Conservation (phyloP, 2,797 vertebrate genomes). For the Hephaestus fuliginosus region DNA sequence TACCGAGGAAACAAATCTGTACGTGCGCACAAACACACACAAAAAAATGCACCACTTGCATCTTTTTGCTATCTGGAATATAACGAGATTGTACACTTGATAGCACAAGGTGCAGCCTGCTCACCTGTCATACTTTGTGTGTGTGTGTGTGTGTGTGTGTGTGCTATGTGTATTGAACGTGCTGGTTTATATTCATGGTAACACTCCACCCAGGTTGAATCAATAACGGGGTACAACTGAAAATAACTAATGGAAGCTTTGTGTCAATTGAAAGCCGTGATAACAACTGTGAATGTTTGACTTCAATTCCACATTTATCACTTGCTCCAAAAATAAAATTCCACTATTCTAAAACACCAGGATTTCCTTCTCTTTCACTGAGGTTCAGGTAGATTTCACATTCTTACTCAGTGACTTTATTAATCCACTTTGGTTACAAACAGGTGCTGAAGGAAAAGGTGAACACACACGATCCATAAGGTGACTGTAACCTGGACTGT, state of each 20-base stretch:
- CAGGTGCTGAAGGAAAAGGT: neutral
- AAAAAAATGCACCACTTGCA: constrained; percentile 10
- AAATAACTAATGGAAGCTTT: neutral
- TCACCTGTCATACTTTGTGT: constrained; percentile 10
- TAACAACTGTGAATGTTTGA: neutral
- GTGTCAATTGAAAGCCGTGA: neutral
- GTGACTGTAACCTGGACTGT: neutral
- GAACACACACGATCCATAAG: neutral
- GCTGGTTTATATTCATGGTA: constrained; percentile 25
- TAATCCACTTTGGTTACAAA: constrained; percentile 11
- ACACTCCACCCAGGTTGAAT: constrained; percentile 29
- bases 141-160: neutral
- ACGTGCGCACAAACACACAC: neutral
- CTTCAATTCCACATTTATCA: neutral
- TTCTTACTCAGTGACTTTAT: constrained; percentile 14
- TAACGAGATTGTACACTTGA: constrained; percentile 29
- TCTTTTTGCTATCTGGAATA: constrained; percentile 7
- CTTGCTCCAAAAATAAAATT: neutral
- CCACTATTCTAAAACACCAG: neutral
- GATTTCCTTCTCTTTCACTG: neutral
- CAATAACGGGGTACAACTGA: neutral
- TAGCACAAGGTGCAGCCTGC: constrained; percentile 47
- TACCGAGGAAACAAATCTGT: neutral
- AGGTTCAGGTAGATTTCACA: neutral
- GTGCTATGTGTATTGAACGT: constrained; percentile 3